A percentile compares a stretch with the other conserved stretches of the same genome.
These are phyloP conservation scores for Antrozous pallidus DNA, from an alignment of 2,797 vertebrate species.

Conservation along the genomic window DNA sequence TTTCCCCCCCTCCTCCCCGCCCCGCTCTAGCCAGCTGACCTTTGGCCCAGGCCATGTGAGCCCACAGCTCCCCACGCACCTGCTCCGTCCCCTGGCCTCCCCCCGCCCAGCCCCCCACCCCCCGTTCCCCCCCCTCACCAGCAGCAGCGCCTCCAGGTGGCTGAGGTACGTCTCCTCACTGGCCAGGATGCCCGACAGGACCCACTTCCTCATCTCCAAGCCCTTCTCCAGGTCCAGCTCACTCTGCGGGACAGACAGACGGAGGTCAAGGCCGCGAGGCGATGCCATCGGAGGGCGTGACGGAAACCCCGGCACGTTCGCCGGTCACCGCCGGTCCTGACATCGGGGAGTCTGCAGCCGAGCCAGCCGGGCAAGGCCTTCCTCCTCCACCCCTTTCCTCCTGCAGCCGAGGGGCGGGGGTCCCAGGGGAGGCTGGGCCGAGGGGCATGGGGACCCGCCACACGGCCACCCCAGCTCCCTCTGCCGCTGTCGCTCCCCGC, in stretches of 20 bases:
- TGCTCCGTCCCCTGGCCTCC: fast-evolving
- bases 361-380: neutral
- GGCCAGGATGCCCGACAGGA: slow-evolving; percentile 95
- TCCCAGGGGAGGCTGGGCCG: neutral
- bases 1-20: no score
- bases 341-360: neutral
- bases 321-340: neutral
- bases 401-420: fast-evolving
- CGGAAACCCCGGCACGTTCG: fast-evolving
- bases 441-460: fast-evolving
- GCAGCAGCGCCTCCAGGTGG: slow-evolving; percentile 92
- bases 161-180: slow-evolving; percentile 94
- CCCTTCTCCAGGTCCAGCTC: slow-evolving; percentile 94
- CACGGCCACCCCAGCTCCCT: fast-evolving
- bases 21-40: neutral
- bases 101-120: no score
- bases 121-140: slow-evolving; percentile 82
- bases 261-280: neutral
- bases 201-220: slow-evolving; percentile 97
- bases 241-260: slow-evolving; percentile 79
- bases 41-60: neutral
- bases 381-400: neutral
- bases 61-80: neutral
- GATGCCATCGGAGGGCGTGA: neutral
- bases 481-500: neutral